A percentile compares a stretch with the other conserved stretches of the same genome.
phyloP scores from a whole-genome alignment of 2,797 vertebrate species.

The Sorex maritimensis region DNA sequence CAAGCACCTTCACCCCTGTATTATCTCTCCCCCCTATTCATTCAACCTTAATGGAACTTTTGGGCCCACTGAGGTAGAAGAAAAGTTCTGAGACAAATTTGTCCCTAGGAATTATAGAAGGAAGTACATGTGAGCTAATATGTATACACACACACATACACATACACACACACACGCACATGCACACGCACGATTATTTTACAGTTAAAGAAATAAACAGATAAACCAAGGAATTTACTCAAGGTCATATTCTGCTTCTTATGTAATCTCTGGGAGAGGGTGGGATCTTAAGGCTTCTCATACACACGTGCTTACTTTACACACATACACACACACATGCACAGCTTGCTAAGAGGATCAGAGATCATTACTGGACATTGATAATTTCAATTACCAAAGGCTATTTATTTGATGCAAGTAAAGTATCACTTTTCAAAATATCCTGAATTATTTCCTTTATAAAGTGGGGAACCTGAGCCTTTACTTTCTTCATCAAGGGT shows the following conservation, averaged over 20 bases:
- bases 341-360: background rate
- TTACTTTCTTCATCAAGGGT: background rate
- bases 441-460: conserved; percentile 5
- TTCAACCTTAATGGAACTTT: background rate
- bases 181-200: too few species aligned
- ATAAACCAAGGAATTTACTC: too few species aligned
- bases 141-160: too few species aligned
- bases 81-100: background rate
- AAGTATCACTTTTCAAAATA: background rate
- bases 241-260: too few species aligned
- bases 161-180: too few species aligned
- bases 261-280: too few species aligned
- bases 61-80: background rate
- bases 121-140: background rate
- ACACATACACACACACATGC: too few species aligned
- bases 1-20: too few species aligned
- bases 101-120: background rate
- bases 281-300: too few species aligned
- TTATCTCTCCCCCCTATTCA: too few species aligned
- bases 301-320: background rate
- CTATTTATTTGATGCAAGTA: conserved; percentile 16
- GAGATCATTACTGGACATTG: background rate
- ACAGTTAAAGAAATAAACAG: too few species aligned
- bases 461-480: background rate
- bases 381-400: background rate